phyloP scores from a whole-genome alignment of 2,797 vertebrate species.

The Sebastes minor region DNA sequence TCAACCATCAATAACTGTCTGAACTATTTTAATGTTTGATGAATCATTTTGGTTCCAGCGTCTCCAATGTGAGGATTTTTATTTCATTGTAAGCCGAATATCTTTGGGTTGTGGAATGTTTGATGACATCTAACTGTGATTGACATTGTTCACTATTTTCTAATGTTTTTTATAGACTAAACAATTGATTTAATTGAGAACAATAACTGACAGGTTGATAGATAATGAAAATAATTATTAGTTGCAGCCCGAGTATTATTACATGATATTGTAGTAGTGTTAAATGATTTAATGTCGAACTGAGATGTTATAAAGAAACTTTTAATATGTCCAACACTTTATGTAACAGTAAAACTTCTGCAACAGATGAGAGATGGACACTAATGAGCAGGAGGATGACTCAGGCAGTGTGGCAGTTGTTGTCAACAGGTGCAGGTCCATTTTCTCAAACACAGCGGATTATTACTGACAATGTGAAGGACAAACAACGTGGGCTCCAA shows the following conservation, averaged over 20 bases:
- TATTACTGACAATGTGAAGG: not conserved
- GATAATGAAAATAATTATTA: not conserved
- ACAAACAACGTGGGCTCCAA: not conserved
- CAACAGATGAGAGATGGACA: not conserved
- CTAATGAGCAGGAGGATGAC: not conserved
- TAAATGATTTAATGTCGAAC: not conserved
- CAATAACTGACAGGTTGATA: not conserved
- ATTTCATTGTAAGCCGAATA: too few relatives aligned
- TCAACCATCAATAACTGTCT: too few relatives aligned
- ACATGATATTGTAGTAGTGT: not conserved
- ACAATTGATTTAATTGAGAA: not conserved
- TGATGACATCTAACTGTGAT: too few relatives aligned
- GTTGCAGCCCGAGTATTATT: not conserved
- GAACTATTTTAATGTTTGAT: too few relatives aligned
- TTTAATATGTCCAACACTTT: not conserved
- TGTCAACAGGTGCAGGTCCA: not conserved
- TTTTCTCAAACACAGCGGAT: not conserved
- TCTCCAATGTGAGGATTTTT: too few relatives aligned
- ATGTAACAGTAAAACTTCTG: not conserved
- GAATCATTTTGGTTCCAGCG: too few relatives aligned
- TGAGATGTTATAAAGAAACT: not conserved
- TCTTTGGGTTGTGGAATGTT: too few relatives aligned
- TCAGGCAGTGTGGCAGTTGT: not conserved
- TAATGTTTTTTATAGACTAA: not conserved
- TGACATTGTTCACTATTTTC: too few relatives aligned